phyloP scores from a whole-genome alignment of 1,140 invertebrate species.

The Schlechtendalia chinensis region DNA sequence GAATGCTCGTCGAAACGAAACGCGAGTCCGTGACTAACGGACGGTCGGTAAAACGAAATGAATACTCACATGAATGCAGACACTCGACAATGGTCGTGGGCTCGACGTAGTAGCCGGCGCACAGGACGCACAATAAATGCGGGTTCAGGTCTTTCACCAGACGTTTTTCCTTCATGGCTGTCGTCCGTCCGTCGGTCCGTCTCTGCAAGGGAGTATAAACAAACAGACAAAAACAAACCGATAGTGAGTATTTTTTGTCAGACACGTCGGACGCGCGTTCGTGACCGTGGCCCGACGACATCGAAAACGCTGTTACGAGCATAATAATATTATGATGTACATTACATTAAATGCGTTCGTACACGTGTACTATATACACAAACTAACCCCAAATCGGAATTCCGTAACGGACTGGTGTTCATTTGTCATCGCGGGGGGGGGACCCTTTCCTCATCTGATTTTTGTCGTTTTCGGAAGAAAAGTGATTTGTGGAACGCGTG shows the following conservation, averaged over 20 bases:
- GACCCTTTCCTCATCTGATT: no score
- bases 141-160: slow-evolving; percentile 61
- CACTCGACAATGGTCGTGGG: slow-evolving; percentile 93
- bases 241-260: slow-evolving; percentile 41
- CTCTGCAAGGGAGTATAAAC: slow-evolving; percentile 16
- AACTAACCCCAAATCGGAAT: no score
- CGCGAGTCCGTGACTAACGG: no score
- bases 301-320: neutral
- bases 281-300: neutral
- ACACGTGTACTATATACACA: no score
- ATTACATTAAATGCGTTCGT: no score
- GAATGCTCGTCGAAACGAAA: neutral
- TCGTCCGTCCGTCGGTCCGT: neutral
- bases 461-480: no score
- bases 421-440: no score
- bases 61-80: slow-evolving; percentile 85
- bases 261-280: slow-evolving; percentile 41
- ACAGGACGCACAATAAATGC: slow-evolving; percentile 75
- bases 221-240: no score
- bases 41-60: neutral
- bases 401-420: no score
- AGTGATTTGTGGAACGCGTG: no score
- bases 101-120: slow-evolving; percentile 89
- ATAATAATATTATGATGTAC: neutral
- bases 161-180: slow-evolving; percentile 3